Base-by-base conservation (phyloP, 2,113 vertebrate genomes). In the Etheostoma spectabile region DNA sequence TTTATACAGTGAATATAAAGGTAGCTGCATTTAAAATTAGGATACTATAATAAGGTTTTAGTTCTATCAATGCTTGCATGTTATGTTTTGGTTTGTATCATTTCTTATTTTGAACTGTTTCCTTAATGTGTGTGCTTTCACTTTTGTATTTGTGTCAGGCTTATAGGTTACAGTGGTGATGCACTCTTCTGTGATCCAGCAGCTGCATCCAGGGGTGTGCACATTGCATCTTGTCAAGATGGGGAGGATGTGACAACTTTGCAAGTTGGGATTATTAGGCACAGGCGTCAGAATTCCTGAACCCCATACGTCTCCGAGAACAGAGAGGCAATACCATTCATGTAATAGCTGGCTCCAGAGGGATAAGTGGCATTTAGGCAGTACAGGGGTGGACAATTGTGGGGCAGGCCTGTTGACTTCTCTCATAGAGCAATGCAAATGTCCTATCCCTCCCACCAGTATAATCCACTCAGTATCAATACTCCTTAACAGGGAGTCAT, bases 241-340 rank as follows among this genome's bases (percentile, higher is more conserved):
- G 62, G 7, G 3, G 22, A 48, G 62, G 62, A 11, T 35, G 16
- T 19, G 27, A 18, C n/a, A 15, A 22, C 24, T 53, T 18, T 59
- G 55, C 55, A 16, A 11, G 16, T 15, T 52, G 19, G 65, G 19
- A 52, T 67, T n/a, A 68, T 11, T 4, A 21, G 19, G 4, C 67
- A 78, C 6, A 27, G 27, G 35, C 0, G 3, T 16, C 21, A 65
- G 4, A 22, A 35, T 52, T 35, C 24, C 8, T n/a, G 21, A 35
- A n/a, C 24, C 33, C 22, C 61, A 71, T 51, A 13, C 78, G 68
- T 56, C 65, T 62, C 42, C 83, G 80, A 65, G 33, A 71, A 63
- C 21, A 33, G 6, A 38, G 61, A 66, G 33, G 27, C 49, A 69
- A 22, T 18, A 14, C 30, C 30, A 74, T 62, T 73, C 56, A 46